These are phyloP conservation scores for Colossoma macropomum DNA, from an alignment of 2,113 vertebrate species.

Conservation along the genomic window DNA sequence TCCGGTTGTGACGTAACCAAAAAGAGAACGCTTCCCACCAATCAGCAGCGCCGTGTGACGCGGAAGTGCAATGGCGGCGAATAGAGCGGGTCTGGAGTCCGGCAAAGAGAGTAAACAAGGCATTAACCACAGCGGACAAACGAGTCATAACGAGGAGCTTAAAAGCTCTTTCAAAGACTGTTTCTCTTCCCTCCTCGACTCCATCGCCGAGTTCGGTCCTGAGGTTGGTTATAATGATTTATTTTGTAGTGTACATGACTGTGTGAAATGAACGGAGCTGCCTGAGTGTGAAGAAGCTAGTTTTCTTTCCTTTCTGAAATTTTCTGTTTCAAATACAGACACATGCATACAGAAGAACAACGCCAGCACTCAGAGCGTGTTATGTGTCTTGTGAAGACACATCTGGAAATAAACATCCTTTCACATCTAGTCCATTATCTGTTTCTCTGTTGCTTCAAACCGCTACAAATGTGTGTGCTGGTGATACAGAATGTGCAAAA, in stretches of 20 bases:
- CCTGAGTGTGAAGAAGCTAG: too few relatives aligned
- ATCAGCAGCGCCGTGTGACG: conserved; percentile 56
- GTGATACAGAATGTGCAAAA: not conserved
- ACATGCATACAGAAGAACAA: not conserved
- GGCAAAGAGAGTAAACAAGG: conserved; percentile 34
- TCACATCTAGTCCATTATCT: not conserved
- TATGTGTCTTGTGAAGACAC: not conserved
- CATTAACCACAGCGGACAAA: conserved; percentile 1
- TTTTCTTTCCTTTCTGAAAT: not conserved
- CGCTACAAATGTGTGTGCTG: not conserved
- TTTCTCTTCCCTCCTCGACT: conserved; percentile 62
- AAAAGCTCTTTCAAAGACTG: conserved; percentile 62
- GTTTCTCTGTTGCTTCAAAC: not conserved
- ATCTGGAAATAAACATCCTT: not conserved
- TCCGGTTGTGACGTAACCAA: conserved; percentile 35
- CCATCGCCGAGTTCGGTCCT: conserved; percentile 67
- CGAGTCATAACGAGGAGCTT: conserved; percentile 23
- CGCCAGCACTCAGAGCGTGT: not conserved
- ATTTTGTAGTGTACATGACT: not conserved
- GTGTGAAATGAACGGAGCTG: not conserved
- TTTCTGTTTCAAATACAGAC: not conserved
- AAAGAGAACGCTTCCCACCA: conserved; percentile 47
- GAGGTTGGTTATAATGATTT: conserved; percentile 70
- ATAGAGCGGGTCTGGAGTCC: conserved; percentile 41
- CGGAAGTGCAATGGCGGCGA: conserved; percentile 70